phyloP scores from a whole-genome alignment of 2,888 invertebrate genomes.

The Pandemis cinnamomeana region DNA sequence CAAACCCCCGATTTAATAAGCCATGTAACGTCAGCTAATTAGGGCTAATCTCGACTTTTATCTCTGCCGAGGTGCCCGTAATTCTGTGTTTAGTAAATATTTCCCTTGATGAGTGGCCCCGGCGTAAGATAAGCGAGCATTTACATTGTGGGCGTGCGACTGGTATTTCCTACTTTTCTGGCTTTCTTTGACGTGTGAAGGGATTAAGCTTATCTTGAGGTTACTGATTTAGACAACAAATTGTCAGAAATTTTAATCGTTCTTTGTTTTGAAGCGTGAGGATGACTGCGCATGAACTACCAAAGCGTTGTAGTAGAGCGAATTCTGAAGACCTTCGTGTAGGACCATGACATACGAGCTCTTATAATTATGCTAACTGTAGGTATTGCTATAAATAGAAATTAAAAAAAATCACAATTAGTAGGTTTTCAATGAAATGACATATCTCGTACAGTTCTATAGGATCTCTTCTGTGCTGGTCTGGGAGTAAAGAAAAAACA shows the following conservation, averaged over 20 bases:
- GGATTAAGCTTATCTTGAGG: conserved; percentile 56
- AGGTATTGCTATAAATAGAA: too few species aligned
- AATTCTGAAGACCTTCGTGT: too few species aligned
- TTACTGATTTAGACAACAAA: conserved; percentile 30
- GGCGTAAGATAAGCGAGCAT: conserved; percentile 63
- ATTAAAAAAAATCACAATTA: too few species aligned
- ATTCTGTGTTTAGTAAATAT: conserved; percentile 78
- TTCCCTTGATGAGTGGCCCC: conserved; percentile 68
- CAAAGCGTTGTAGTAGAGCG: not conserved
- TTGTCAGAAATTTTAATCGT: conserved; percentile 13
- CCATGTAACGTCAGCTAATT: conserved; percentile 71
- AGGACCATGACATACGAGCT: too few species aligned
- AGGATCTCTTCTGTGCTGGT: too few species aligned
- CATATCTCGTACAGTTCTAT: too few species aligned
- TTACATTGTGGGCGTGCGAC: conserved; percentile 61
- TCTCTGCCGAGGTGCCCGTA: conserved; percentile 64
- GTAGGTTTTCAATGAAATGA: too few species aligned
- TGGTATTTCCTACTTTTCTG: conserved; percentile 47
- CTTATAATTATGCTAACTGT: too few species aligned
- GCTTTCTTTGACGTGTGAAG: conserved; percentile 52
- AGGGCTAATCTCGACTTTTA: conserved; percentile 71
- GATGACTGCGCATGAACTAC: not conserved
- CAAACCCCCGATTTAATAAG: conserved; percentile 61
- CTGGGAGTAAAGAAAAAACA: too few species aligned
- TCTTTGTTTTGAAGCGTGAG: not conserved